Evolutionary conservation across 2,888 invertebrate species (phyloP).

Genomic region (Sminthurinus aureus): DNA sequence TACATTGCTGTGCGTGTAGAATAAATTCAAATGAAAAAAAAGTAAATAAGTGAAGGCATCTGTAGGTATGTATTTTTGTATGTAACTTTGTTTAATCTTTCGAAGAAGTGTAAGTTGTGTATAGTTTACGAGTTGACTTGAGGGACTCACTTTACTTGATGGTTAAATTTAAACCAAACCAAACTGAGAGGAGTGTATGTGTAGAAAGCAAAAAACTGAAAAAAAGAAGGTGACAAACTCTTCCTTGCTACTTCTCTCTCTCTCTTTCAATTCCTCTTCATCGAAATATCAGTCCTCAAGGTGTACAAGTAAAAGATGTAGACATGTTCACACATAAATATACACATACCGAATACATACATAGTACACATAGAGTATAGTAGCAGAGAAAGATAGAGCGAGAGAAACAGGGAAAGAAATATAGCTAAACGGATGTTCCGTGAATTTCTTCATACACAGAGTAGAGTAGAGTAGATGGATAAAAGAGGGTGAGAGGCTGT

Average conservation of each 20-base stretch:
- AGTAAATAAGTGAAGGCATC: background rate
- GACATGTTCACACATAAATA: background rate
- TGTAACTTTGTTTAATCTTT: background rate
- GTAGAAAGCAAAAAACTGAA: background rate
- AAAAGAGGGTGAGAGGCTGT: constrained; percentile 18
- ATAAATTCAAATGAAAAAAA: constrained; percentile 29
- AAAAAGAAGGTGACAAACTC: background rate
- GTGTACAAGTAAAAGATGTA: background rate
- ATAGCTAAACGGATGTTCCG: background rate
- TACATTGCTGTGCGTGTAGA: background rate
- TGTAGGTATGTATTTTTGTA: background rate
- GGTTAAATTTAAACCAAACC: constrained; percentile 38
- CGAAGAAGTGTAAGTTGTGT: background rate
- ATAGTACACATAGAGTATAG: background rate
- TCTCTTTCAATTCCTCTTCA: background rate
- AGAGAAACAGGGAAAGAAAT: background rate
- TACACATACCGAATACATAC: too few relatives aligned
- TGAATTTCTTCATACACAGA: background rate
- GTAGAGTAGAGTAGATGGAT: background rate
- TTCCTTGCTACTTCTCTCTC: background rate
- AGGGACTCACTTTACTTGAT: constrained; percentile 2
- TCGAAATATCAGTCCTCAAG: background rate
- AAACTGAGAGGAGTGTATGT: background rate
- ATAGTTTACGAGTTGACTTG: background rate
- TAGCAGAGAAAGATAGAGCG: too few relatives aligned